phyloP scores from a whole-genome alignment of 2,888 invertebrate species.

The Coenonympha arcania region DNA sequence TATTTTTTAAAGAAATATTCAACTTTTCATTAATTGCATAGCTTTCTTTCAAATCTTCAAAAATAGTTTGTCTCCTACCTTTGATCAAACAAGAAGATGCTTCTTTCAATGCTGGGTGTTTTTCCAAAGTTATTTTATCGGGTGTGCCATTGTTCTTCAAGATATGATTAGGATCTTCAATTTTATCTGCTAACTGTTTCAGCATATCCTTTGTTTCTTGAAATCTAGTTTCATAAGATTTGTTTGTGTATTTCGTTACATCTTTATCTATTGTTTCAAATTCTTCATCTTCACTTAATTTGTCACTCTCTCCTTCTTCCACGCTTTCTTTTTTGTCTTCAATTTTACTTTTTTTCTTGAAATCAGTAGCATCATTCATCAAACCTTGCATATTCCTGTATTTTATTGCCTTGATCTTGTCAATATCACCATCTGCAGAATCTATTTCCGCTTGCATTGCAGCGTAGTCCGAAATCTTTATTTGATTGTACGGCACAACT shows the following conservation, averaged over 20 bases:
- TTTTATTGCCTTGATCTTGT: constrained; percentile 48
- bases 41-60: constrained; percentile 50
- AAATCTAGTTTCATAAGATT: constrained; percentile 60
- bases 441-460: constrained; percentile 50
- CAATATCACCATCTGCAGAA: constrained; percentile 42
- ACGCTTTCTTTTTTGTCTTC: constrained; percentile 16
- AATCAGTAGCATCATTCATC: constrained; percentile 42
- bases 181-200: constrained; percentile 50
- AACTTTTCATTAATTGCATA: constrained; percentile 56
- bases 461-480: constrained; percentile 38
- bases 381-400: constrained; percentile 57
- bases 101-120: constrained; percentile 46
- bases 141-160: constrained; percentile 21
- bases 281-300: constrained; percentile 44
- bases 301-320: constrained; percentile 20
- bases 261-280: constrained; percentile 57
- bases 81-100: constrained; percentile 49
- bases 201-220: constrained; percentile 65
- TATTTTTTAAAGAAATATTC: constrained; percentile 52
- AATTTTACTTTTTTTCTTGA: constrained; percentile 17
- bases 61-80: constrained; percentile 41
- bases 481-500: constrained; percentile 49
- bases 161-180: constrained; percentile 40
- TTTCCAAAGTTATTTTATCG: constrained; percentile 29
- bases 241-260: constrained; percentile 57